These are phyloP conservation scores for Gibbula magus DNA, from an alignment of 2,888 invertebrate genomes.

Conservation along the genomic window DNA sequence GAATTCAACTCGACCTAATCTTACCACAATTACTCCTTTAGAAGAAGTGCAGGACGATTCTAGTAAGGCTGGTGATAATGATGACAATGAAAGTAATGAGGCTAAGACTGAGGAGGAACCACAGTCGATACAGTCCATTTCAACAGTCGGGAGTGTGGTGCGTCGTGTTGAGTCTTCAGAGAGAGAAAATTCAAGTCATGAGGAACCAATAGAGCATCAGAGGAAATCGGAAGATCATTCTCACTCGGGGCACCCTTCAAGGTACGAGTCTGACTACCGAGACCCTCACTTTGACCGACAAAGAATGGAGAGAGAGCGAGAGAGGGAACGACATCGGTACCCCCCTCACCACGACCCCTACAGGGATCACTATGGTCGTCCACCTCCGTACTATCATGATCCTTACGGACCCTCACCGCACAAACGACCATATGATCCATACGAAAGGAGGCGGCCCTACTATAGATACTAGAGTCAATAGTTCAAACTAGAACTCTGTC, in stretches of 20 bases:
- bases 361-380: conserved; percentile 22
- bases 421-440: conserved; percentile 38
- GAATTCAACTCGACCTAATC: conserved; percentile 46
- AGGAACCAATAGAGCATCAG: background rate
- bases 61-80: conserved; percentile 36
- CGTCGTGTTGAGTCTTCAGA: conserved; percentile 24
- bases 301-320: background rate
- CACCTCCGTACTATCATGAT: conserved; percentile 24
- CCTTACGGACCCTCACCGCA: conserved; percentile 41
- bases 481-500: background rate
- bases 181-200: conserved; percentile 6
- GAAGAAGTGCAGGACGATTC: conserved; percentile 31
- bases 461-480: conserved; percentile 12
- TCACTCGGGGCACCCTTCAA: background rate
- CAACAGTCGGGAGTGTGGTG: conserved; percentile 31
- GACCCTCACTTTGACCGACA: conserved; percentile 22
- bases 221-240: background rate
- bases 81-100: conserved; percentile 32
- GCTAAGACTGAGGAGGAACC: conserved; percentile 30
- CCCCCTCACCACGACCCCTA: conserved; percentile 4
- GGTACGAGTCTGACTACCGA: conserved; percentile 26
- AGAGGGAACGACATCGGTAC: background rate
- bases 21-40: conserved; percentile 47
- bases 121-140: conserved; percentile 31
- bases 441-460: conserved; percentile 21